phyloP scores from a whole-genome alignment of 2,888 invertebrate genomes.

The Pristionchus fissidentatus region DNA sequence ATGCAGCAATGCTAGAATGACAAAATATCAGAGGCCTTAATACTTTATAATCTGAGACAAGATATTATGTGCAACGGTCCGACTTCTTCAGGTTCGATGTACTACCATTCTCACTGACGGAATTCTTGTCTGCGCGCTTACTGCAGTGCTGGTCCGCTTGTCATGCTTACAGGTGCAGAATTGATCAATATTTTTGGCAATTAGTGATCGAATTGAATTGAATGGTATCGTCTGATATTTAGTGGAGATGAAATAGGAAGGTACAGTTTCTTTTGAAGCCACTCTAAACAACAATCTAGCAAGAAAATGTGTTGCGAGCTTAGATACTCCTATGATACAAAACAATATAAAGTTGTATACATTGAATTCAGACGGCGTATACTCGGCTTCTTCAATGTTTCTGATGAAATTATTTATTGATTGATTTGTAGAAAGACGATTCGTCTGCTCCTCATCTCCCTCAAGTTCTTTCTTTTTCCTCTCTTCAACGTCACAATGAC shows the following conservation, averaged over 20 bases:
- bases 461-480: constrained; percentile 39
- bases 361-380: no score
- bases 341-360: no score
- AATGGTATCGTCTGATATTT: no score
- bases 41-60: not conserved
- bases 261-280: no score
- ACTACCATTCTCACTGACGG: constrained; percentile 42
- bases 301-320: no score
- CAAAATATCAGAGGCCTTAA: no score
- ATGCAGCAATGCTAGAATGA: no score
- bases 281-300: no score
- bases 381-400: not conserved
- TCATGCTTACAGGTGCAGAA: constrained; percentile 16
- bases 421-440: constrained; percentile 38
- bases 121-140: constrained; percentile 21
- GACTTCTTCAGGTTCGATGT: not conserved
- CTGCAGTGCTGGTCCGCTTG: constrained; percentile 38
- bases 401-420: no score
- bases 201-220: no score
- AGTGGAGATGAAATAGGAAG: no score
- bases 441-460: constrained; percentile 18
- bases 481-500: constrained; percentile 48
- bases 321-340: no score
- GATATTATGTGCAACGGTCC: not conserved
- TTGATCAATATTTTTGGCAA: not conserved